Conservation (phyloP, 2,113 vertebrate genomes). For the Calypte anna region DNA sequence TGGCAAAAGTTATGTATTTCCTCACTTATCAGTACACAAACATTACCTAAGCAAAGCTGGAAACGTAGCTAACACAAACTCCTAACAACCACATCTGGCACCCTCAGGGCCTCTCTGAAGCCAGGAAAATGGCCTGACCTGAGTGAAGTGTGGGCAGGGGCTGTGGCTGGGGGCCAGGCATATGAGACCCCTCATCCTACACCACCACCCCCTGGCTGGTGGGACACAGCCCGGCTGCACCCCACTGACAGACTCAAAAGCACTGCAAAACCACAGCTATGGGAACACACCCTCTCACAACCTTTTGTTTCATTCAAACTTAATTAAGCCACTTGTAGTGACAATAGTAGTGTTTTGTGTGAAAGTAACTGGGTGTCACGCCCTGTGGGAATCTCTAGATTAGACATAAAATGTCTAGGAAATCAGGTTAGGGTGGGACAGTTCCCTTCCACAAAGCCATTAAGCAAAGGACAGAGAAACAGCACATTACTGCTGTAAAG, state of each 20-base stretch:
- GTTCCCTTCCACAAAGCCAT: slow-evolving; percentile 27
- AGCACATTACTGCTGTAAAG: background rate
- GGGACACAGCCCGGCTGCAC: fast-evolving
- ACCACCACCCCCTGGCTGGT: background rate
- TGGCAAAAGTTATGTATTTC: slow-evolving; percentile 40
- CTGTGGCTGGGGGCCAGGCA: fast-evolving
- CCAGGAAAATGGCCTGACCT: background rate
- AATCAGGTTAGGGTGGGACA: slow-evolving; percentile 43
- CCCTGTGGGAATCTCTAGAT: background rate
- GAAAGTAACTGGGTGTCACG: background rate
- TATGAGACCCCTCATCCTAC: background rate
- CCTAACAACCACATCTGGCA: background rate
- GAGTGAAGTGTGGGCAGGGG: fast-evolving
- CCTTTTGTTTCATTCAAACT: background rate
- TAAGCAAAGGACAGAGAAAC: background rate
- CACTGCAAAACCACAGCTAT: fast-evolving
- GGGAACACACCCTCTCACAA: background rate
- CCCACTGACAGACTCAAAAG: background rate
- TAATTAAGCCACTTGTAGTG: slow-evolving; percentile 6
- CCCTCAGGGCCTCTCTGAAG: fast-evolving
- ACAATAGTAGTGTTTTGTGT: background rate
- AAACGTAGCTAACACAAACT: background rate
- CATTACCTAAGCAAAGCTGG: background rate
- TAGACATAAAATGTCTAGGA: background rate
- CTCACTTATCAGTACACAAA: slow-evolving; percentile 64